phyloP scores from a whole-genome alignment of 2,113 vertebrate species.

The Seriola rivoliana region DNA sequence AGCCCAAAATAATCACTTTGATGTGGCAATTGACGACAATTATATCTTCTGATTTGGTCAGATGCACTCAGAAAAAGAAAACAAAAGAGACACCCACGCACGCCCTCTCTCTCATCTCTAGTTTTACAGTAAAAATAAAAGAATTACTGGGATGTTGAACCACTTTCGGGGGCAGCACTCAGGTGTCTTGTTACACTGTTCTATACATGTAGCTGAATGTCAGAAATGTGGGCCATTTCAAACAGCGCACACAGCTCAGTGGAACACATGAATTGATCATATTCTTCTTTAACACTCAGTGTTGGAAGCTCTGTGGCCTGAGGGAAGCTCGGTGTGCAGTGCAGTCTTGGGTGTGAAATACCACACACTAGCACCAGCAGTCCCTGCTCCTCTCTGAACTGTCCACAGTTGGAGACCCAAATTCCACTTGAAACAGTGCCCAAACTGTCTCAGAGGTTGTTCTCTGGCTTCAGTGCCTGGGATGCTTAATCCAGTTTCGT shows the following conservation, averaged over 20 bases:
- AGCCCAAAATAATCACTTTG: slow-evolving; percentile 68
- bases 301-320: slow-evolving; percentile 55
- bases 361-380: slow-evolving; percentile 37
- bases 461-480: slow-evolving; percentile 86
- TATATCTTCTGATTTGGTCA: slow-evolving; percentile 62
- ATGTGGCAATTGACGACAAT: slow-evolving; percentile 68
- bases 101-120: slow-evolving; percentile 10
- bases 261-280: slow-evolving; percentile 58
- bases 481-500: slow-evolving; percentile 95
- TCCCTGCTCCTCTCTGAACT: slow-evolving; percentile 31
- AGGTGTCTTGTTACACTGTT: slow-evolving; percentile 51
- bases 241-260: slow-evolving; percentile 38
- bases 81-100: background rate
- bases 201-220: slow-evolving; percentile 67
- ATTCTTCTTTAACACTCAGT: slow-evolving; percentile 66
- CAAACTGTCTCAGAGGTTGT: slow-evolving; percentile 43
- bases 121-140: slow-evolving; percentile 67
- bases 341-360: slow-evolving; percentile 56
- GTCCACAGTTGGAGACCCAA: slow-evolving; percentile 52
- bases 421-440: slow-evolving; percentile 35
- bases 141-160: slow-evolving; percentile 17
- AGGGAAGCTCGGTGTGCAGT: slow-evolving; percentile 47
- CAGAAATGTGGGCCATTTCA: slow-evolving; percentile 60
- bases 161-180: slow-evolving; percentile 34
- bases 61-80: slow-evolving; percentile 27